Percentiles rank a stretch among this genome's conserved stretches.
These are phyloP conservation scores for Anhinga rufa DNA, from an alignment of 2,113 vertebrate species.

Conservation along the genomic window DNA sequence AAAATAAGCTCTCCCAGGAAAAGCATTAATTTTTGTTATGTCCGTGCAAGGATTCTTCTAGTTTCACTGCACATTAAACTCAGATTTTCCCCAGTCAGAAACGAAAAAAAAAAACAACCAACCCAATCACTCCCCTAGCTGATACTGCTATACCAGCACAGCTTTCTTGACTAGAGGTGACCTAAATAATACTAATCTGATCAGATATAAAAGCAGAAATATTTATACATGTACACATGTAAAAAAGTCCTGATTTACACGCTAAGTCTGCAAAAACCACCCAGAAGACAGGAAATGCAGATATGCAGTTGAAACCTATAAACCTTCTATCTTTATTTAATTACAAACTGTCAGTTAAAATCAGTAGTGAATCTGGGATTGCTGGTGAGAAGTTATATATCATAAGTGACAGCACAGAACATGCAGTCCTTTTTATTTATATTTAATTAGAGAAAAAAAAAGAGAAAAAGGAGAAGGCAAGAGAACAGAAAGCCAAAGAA, in stretches of 20 bases:
- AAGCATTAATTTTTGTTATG: not conserved
- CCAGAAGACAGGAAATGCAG: not conserved
- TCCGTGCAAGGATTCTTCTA: not conserved
- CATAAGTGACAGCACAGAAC: slow-evolving; percentile 15
- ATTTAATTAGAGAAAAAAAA: slow-evolving; percentile 26
- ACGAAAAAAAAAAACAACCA: not conserved
- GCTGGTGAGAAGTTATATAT: not conserved
- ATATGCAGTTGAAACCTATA: not conserved
- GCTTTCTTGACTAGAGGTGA: not conserved
- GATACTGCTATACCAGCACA: not conserved
- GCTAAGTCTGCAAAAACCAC: not conserved
- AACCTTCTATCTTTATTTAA: not conserved
- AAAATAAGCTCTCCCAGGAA: not conserved
- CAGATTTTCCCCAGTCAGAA: not conserved
- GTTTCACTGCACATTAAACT: not conserved
- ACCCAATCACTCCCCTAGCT: not conserved
- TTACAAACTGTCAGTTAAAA: slow-evolving; percentile 11
- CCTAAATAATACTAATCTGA: slow-evolving; percentile 8
- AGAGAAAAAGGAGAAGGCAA: not conserved
- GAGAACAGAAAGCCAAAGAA: not conserved
- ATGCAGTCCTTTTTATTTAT: slow-evolving; percentile 42
- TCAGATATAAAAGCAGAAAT: not conserved
- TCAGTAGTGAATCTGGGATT: not conserved
- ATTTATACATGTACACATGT: not conserved
- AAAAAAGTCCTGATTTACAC: not conserved